A percentile compares a stretch with the other conserved stretches of the same genome.
These are phyloP conservation scores for Anarsia innoxiella DNA, from an alignment of 2,888 invertebrate genomes.

Conservation along the genomic window DNA sequence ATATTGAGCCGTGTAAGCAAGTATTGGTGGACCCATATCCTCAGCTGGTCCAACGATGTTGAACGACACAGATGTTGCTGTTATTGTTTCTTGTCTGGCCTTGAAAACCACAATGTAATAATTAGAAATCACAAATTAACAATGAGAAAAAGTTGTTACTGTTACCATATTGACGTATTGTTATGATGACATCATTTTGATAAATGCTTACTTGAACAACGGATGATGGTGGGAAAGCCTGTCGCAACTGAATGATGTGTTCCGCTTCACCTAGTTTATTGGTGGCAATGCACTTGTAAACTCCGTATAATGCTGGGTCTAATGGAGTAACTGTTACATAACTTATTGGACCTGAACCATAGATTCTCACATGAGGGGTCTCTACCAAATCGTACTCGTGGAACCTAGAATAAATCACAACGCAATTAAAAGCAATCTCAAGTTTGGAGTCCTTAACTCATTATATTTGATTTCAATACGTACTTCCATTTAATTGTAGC, in stretches of 20 bases:
- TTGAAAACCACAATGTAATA: constrained; percentile 46
- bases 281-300: constrained; percentile 87
- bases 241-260: constrained; percentile 81
- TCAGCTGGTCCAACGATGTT: constrained; percentile 83
- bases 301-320: constrained; percentile 79
- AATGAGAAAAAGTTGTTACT: background rate
- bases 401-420: constrained; percentile 34
- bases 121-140: constrained; percentile 2
- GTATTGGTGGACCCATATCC: constrained; percentile 84
- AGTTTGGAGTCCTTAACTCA: background rate
- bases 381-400: constrained; percentile 73
- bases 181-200: too few species aligned
- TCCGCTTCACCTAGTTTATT: constrained; percentile 83
- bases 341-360: constrained; percentile 82
- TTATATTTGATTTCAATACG: constrained; percentile 26
- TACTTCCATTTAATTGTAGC: constrained; percentile 92
- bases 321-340: constrained; percentile 81
- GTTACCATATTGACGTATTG: too few species aligned
- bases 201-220: constrained; percentile 65
- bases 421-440: background rate
- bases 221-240: constrained; percentile 82
- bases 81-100: constrained; percentile 80
- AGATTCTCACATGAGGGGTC: constrained; percentile 75
- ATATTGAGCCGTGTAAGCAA: constrained; percentile 84
- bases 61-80: constrained; percentile 90